A percentile compares a stretch with the other conserved stretches of the same genome.
phyloP scores from a whole-genome alignment of 2,888 invertebrate genomes.

The Poecilus cupreus region DNA sequence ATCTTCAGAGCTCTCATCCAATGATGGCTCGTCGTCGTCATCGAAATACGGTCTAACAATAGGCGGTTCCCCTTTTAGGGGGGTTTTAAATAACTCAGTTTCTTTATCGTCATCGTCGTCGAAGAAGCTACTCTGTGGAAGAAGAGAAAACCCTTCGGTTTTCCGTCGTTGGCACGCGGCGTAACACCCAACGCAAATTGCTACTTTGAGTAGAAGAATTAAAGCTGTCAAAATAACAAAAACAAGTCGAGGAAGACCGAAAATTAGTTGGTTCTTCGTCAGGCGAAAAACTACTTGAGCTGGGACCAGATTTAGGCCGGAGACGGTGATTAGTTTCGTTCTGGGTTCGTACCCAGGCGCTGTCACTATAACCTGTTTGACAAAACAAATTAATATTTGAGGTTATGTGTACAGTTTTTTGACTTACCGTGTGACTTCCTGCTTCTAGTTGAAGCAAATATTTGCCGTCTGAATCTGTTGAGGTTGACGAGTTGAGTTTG shows the following conservation, averaged over 20 bases:
- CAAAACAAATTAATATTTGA: neutral
- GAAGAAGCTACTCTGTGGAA: conserved; percentile 75
- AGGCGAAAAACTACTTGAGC: conserved; percentile 81
- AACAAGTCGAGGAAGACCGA: conserved; percentile 85
- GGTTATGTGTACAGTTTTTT: neutral
- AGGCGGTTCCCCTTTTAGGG: conserved; percentile 68
- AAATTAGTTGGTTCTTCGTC: conserved; percentile 79
- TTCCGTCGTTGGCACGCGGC: conserved; percentile 72
- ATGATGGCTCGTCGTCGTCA: conserved; percentile 79
- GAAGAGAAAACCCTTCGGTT: conserved; percentile 76
- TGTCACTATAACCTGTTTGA: conserved; percentile 72
- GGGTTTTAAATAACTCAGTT: conserved; percentile 73
- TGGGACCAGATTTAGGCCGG: conserved; percentile 71
- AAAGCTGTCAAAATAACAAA: conserved; percentile 85
- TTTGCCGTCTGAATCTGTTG: conserved; percentile 72
- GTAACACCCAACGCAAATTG: conserved; percentile 76
- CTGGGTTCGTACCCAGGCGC: conserved; percentile 78
- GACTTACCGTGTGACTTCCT: conserved; percentile 71
- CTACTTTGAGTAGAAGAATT: conserved; percentile 75
- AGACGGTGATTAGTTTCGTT: conserved; percentile 72
- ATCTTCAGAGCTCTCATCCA: conserved; percentile 76
- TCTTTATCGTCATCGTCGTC: conserved; percentile 75
- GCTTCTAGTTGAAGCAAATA: conserved; percentile 74
- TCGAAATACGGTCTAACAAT: conserved; percentile 81
- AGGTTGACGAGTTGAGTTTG: conserved; percentile 70